Conservation (phyloP, 2,888 invertebrate genomes). For the Noctua pronuba region DNA sequence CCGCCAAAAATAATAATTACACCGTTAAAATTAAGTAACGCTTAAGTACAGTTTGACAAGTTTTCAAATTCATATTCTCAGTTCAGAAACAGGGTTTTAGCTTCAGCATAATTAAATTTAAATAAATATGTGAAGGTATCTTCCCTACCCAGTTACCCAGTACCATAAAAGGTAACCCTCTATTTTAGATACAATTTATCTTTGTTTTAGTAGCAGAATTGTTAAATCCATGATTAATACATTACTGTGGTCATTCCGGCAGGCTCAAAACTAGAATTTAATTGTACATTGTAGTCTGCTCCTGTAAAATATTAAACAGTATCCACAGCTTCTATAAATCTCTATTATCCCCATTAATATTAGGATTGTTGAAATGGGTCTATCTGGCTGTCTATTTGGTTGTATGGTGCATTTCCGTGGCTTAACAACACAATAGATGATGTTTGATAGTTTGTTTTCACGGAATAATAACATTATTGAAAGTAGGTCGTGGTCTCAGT, state of each 20-base stretch:
- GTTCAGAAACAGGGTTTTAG: not conserved
- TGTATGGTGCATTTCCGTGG: not conserved
- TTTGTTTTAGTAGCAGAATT: not conserved
- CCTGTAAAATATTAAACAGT: slow-evolving; percentile 11
- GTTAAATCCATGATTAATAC: slow-evolving; percentile 16
- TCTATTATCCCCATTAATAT: not conserved
- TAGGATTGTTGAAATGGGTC: not conserved
- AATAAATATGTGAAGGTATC: not conserved
- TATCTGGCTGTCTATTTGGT: not conserved
- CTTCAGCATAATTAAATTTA: not conserved
- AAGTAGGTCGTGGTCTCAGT: not conserved
- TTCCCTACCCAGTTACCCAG: not conserved
- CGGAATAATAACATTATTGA: not conserved
- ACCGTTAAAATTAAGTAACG: not conserved
- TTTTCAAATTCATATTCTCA: not conserved
- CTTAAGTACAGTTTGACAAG: not conserved
- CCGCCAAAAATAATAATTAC: not conserved
- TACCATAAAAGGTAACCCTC: not conserved
- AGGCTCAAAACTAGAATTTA: slow-evolving; percentile 1
- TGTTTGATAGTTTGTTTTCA: not conserved
- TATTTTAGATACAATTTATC: slow-evolving; percentile 5
- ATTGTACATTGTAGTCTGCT: not conserved
- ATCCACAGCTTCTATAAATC: slow-evolving; percentile 9
- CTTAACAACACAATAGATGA: too few relatives aligned
- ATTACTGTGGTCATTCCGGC: not conserved